Evolutionary conservation across 2,888 invertebrate genomes (phyloP).

Genomic region (Empis stercorea): DNA sequence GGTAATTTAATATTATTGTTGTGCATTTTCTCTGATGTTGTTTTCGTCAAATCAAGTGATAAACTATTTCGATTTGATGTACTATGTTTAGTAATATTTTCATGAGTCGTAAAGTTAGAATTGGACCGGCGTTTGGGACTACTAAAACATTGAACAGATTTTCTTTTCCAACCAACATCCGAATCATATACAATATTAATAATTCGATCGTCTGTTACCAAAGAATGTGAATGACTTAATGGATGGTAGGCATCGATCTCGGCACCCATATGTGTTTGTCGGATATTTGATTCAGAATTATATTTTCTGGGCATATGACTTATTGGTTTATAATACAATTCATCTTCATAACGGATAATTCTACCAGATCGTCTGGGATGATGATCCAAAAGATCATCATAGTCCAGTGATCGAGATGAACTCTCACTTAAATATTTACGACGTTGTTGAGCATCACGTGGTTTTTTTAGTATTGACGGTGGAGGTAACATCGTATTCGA

Average conservation of each 20-base stretch:
- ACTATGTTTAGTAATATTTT: not conserved
- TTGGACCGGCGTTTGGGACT: conserved; percentile 2
- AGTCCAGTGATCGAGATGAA: conserved; percentile 32
- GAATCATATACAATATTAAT: conserved; percentile 38
- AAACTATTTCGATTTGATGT: conserved; percentile 21
- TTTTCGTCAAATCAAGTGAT: conserved; percentile 30
- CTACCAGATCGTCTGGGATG: conserved; percentile 32
- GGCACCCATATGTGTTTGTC: conserved; percentile 34
- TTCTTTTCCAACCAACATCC: conserved; percentile 36
- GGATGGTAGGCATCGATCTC: conserved; percentile 28
- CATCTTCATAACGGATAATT: conserved; percentile 33
- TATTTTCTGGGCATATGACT: conserved; percentile 24
- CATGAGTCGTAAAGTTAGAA: not conserved
- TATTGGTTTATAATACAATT: conserved; percentile 20
- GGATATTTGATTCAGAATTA: conserved; percentile 34
- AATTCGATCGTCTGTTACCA: conserved; percentile 36
- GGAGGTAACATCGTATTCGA: not conserved
- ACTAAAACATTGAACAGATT: conserved; percentile 14
- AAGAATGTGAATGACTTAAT: conserved; percentile 35
- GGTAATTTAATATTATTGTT: conserved; percentile 17
- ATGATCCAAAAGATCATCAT: conserved; percentile 24
- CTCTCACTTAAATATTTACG: conserved; percentile 30
- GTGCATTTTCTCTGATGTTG: conserved; percentile 13
- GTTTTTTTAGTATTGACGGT: conserved; percentile 29
- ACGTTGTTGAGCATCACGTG: conserved; percentile 23